Evolutionary conservation across 2,888 invertebrate genomes (phyloP).

Genomic region (Alloplasta piceator): DNA sequence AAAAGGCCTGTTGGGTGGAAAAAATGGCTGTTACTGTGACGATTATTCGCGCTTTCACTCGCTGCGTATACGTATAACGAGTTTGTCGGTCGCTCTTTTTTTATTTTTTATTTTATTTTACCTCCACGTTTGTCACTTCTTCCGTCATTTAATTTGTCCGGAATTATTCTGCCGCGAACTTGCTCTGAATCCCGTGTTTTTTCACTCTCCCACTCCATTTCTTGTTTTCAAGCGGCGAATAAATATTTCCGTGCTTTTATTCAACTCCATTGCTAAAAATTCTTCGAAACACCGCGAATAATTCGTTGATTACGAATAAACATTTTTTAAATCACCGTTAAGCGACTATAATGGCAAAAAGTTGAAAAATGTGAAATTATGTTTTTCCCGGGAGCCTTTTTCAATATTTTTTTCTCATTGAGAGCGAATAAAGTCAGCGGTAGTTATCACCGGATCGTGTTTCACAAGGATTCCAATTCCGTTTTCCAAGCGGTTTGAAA

Average conservation of each 20-base stretch:
- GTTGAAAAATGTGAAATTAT: no score
- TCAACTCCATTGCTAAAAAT: no score
- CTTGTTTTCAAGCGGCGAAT: no score
- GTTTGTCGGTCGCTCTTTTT: neutral
- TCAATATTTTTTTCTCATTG: no score
- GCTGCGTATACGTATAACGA: slow-evolving; percentile 3
- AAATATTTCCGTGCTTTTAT: no score
- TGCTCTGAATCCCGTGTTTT: neutral
- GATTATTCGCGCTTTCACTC: slow-evolving; percentile 22
- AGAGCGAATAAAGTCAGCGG: neutral
- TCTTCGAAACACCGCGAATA: no score
- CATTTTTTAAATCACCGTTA: no score
- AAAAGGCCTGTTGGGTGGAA: slow-evolving; percentile 21
- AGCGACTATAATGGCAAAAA: no score
- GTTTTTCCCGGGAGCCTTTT: no score
- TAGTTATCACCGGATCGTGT: slow-evolving; percentile 40
- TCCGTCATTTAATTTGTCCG: slow-evolving; percentile 40
- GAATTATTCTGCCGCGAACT: no score
- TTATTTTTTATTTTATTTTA: no score
- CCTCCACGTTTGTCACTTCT: neutral
- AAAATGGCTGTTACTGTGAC: slow-evolving; percentile 4
- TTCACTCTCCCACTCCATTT: neutral
- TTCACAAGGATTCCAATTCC: slow-evolving; percentile 46
- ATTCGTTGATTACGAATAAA: no score
- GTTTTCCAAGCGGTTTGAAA: slow-evolving; percentile 20